A percentile compares a stretch with the other conserved stretches of the same genome.
phyloP scores from a whole-genome alignment of 2,888 invertebrate species.

The Andrena minutula region DNA sequence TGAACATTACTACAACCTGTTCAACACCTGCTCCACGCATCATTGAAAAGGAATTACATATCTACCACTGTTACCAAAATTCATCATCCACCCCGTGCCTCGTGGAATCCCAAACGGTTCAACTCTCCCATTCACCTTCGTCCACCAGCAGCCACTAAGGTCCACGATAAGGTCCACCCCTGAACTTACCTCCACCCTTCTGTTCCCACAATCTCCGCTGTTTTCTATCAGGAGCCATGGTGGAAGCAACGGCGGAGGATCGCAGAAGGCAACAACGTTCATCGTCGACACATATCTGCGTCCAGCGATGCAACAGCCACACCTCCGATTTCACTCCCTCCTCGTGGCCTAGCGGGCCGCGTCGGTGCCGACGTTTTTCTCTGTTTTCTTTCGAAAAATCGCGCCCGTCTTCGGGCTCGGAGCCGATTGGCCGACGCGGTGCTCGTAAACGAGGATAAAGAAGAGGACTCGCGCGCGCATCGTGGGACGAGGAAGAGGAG shows the following conservation, averaged over 20 bases:
- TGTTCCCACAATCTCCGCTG: neutral
- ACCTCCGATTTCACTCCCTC: conserved; percentile 55
- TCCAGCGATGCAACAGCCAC: conserved; percentile 59
- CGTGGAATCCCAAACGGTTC: too few species aligned
- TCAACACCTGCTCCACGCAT: too few species aligned
- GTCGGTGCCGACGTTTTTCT: conserved; percentile 35
- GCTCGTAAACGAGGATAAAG: conserved; percentile 49
- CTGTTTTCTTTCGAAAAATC: conserved; percentile 51
- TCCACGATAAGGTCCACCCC: too few species aligned
- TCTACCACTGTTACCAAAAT: too few species aligned
- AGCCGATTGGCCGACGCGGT: conserved; percentile 42
- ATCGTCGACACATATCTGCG: conserved; percentile 45
- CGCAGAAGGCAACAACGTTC: conserved; percentile 34
- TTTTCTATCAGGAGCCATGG: neutral
- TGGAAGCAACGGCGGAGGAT: conserved; percentile 9
- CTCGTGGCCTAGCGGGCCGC: conserved; percentile 50
- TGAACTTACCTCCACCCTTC: too few species aligned
- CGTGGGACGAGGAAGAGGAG: conserved; percentile 35
- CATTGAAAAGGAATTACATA: too few species aligned
- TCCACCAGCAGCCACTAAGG: too few species aligned
- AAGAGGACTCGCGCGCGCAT: conserved; percentile 39
- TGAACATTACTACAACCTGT: too few species aligned
- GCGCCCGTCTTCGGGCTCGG: conserved; percentile 28
- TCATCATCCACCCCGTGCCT: too few species aligned
- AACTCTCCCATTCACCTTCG: too few species aligned